These are phyloP conservation scores for Paguma larvata DNA, from an alignment of 2,797 vertebrate genomes.

Conservation along the genomic window DNA sequence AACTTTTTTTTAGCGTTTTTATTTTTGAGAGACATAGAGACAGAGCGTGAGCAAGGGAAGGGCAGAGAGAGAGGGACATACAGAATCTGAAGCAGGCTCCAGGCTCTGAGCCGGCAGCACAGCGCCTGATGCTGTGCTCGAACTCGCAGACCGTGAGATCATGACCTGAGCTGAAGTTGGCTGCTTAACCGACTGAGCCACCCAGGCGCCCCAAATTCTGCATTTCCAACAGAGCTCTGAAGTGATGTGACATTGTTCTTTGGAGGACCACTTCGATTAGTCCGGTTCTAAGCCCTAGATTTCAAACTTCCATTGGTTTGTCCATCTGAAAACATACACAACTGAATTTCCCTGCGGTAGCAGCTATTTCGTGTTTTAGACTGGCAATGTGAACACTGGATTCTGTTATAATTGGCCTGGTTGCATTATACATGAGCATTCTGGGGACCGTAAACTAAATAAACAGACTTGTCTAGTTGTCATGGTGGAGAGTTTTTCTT, in stretches of 20 bases:
- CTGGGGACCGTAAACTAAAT: not conserved
- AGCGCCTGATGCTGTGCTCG: too few relatives aligned
- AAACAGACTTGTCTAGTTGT: not conserved
- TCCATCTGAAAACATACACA: slow-evolving; percentile 10
- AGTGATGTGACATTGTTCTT: not conserved
- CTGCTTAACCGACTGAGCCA: not conserved
- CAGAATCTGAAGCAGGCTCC: too few relatives aligned
- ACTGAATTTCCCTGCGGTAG: not conserved
- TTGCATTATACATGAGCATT: slow-evolving; percentile 34
- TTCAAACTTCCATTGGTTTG: slow-evolving; percentile 6
- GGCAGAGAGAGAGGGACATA: too few relatives aligned
- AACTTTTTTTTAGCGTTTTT: too few relatives aligned
- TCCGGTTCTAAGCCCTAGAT: not conserved
- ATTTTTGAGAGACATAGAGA: too few relatives aligned
- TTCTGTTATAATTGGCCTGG: not conserved
- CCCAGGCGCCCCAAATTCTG: not conserved
- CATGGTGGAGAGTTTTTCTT: slow-evolving; percentile 22
- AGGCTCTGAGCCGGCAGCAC: too few relatives aligned
- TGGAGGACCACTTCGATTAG: not conserved
- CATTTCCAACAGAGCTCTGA: not conserved
- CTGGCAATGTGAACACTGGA: not conserved
- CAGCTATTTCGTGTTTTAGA: slow-evolving; percentile 44
- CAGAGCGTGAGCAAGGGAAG: too few relatives aligned
- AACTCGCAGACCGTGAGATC: too few relatives aligned
- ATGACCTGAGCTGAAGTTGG: too few relatives aligned